phyloP scores from a whole-genome alignment of 2,113 vertebrate species.

The Rhabdornis inornatus region DNA sequence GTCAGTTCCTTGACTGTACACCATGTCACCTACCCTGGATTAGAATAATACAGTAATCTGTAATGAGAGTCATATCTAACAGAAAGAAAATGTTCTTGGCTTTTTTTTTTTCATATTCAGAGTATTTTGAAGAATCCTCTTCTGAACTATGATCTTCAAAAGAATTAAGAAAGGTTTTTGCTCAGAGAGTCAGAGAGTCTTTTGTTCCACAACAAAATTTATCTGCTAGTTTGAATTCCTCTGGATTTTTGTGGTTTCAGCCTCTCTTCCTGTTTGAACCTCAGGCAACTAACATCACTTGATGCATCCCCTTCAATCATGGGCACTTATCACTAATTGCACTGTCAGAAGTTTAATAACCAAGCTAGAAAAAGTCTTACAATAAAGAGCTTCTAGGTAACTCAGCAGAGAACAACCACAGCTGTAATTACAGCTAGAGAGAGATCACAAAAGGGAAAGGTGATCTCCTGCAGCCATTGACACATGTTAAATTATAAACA shows the following conservation, averaged over 20 bases:
- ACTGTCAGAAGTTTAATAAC: slow-evolving; percentile 2
- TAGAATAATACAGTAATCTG: not conserved
- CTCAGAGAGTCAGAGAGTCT: not conserved
- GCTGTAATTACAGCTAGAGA: not conserved
- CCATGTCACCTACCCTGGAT: not conserved
- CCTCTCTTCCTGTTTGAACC: not conserved
- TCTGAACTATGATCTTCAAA: not conserved
- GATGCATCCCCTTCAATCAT: not conserved
- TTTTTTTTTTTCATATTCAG: not conserved
- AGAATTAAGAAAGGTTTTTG: not conserved
- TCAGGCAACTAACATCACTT: not conserved
- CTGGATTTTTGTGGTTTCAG: not conserved
- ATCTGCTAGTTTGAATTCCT: not conserved
- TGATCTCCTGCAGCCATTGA: not conserved
- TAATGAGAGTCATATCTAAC: not conserved
- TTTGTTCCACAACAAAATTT: not conserved
- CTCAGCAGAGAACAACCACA: not conserved
- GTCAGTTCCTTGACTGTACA: not conserved
- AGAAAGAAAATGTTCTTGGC: not conserved
- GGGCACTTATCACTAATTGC: not conserved
- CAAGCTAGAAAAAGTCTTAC: not conserved
- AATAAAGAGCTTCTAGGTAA: not conserved
- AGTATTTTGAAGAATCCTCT: not conserved
- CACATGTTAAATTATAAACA: not conserved
- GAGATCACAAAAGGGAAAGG: not conserved